These are phyloP conservation scores for Anoplius nigerrimus DNA, from an alignment of 2,888 invertebrate species.

Conservation along the genomic window DNA sequence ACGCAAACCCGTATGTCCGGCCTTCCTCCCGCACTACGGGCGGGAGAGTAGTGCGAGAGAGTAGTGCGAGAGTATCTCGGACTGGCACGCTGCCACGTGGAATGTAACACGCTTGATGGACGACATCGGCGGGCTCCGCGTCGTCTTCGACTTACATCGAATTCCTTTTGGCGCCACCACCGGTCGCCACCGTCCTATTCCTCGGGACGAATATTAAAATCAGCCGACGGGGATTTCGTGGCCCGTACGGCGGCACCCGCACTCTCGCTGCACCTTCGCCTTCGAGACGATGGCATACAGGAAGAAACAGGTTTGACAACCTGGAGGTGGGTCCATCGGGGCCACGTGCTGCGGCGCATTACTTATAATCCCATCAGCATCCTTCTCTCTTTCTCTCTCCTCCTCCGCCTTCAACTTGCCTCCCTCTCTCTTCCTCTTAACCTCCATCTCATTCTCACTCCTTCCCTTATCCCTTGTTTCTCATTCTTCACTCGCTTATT, in stretches of 20 bases:
- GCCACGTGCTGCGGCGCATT: conserved; percentile 73
- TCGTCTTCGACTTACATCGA: conserved; percentile 25
- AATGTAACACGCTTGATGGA: conserved; percentile 12
- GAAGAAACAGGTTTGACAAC: conserved; percentile 73
- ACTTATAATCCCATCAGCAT: conserved; percentile 73
- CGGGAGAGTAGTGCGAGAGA: neutral
- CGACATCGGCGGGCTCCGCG: neutral
- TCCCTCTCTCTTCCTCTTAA: conserved; percentile 12
- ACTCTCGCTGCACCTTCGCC: conserved; percentile 53
- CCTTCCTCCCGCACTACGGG: neutral
- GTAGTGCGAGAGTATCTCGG: neutral
- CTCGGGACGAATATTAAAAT: conserved; percentile 53
- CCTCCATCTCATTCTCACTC: conserved; percentile 4
- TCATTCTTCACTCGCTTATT: neutral
- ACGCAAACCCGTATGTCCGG: conserved; percentile 9
- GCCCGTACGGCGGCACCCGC: conserved; percentile 42
- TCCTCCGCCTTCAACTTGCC: conserved; percentile 30
- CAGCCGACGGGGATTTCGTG: conserved; percentile 52
- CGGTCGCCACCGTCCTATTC: conserved; percentile 39
- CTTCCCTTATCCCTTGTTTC: conserved; percentile 20
- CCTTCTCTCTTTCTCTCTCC: conserved; percentile 49
- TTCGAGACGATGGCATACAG: conserved; percentile 58
- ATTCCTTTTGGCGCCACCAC: conserved; percentile 38
- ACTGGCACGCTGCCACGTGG: conserved; percentile 10
- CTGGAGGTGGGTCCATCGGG: conserved; percentile 67